These are phyloP conservation scores for Trichopoda pennipes DNA, from an alignment of 2,888 invertebrate genomes.

Conservation along the genomic window DNA sequence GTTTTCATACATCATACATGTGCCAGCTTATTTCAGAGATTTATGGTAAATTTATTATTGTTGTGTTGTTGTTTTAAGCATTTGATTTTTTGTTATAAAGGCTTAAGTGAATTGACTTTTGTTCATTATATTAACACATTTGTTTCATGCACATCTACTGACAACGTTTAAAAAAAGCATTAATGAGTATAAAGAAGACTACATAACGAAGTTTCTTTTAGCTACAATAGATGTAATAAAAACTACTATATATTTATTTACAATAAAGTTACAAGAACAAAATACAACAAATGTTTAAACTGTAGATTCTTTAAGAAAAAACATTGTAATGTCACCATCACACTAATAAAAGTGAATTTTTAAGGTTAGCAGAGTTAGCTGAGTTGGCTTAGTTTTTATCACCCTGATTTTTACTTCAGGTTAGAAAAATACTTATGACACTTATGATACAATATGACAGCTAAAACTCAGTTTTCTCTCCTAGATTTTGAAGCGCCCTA, in stretches of 20 bases:
- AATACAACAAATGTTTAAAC: too few species aligned
- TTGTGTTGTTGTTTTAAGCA: conserved; percentile 1
- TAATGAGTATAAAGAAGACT: neutral
- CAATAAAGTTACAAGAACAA: too few species aligned
- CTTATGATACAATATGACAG: too few species aligned
- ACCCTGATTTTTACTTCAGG: too few species aligned
- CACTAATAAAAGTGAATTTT: too few species aligned
- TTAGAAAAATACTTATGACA: too few species aligned
- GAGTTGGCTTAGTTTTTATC: too few species aligned
- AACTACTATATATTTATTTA: too few species aligned
- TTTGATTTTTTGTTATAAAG: conserved; percentile 22
- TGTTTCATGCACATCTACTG: neutral
- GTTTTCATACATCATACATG: conserved; percentile 21
- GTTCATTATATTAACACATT: conserved; percentile 35
- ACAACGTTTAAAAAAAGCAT: neutral
- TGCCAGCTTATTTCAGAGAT: conserved; percentile 11
- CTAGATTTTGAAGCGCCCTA: neutral
- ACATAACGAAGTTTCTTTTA: neutral
- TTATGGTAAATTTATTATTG: conserved; percentile 30
- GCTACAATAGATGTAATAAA: conserved; percentile 1
- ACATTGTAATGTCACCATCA: too few species aligned
- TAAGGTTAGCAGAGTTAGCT: too few species aligned
- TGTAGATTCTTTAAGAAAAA: too few species aligned
- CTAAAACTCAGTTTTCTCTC: too few species aligned
- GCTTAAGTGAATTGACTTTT: conserved; percentile 70